Evolutionary conservation across 2,113 vertebrate genomes (phyloP).

Genomic region (Agapornis roseicollis): DNA sequence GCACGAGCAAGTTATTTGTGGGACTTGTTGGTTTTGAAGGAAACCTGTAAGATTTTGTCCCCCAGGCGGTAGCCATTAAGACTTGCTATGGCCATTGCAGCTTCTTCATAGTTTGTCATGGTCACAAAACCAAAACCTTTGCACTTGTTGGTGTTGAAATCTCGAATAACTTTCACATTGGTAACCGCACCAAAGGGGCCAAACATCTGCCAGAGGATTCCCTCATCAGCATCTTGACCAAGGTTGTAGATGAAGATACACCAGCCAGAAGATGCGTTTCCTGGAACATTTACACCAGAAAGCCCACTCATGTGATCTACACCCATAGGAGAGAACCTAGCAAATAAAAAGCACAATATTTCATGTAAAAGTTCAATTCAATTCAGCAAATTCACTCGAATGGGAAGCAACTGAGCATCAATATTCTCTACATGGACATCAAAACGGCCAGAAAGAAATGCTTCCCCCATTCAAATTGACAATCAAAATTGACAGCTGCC

Average conservation of each 20-base stretch:
- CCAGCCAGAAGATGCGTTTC: conserved; percentile 92
- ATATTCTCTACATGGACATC: conserved; percentile 53
- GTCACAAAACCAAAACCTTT: conserved; percentile 99
- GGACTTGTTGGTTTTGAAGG: conserved; percentile 99
- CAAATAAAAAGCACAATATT: conserved; percentile 75
- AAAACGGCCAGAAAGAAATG: conserved; percentile 41
- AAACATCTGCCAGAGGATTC: conserved; percentile 99
- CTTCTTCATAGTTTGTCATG: conserved; percentile 99
- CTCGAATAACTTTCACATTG: conserved; percentile 98
- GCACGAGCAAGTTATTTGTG: conserved; percentile 92
- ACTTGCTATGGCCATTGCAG: conserved; percentile 98
- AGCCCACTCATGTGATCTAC: conserved; percentile 97
- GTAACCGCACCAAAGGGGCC: conserved; percentile 97
- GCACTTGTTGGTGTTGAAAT: conserved; percentile 99
- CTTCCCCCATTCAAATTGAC: conserved; percentile 53
- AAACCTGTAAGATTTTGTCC: conserved; percentile 99
- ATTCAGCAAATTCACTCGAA: conserved; percentile 34
- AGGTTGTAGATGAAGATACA: conserved; percentile 99
- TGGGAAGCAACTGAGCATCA: conserved; percentile 52
- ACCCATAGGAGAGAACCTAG: conserved; percentile 97
- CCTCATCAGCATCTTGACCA: conserved; percentile 95
- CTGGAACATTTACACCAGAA: conserved; percentile 88
- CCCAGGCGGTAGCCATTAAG: conserved; percentile 97
- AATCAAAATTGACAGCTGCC: conserved; percentile 54
- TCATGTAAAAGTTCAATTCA: conserved; percentile 72